These are phyloP conservation scores for Heliconius charithonia DNA, from an alignment of 2,888 invertebrate species.

Conservation along the genomic window DNA sequence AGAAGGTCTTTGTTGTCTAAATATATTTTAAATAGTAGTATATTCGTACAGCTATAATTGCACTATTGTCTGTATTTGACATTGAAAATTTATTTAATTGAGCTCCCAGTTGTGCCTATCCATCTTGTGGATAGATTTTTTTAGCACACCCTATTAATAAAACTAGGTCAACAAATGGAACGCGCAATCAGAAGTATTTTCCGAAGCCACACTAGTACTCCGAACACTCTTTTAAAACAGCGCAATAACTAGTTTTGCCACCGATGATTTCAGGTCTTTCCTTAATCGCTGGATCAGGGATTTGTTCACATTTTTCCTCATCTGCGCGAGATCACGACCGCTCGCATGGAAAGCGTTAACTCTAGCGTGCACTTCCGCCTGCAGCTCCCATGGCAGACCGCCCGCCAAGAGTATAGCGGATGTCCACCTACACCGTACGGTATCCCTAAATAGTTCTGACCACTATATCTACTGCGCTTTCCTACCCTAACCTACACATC, in stretches of 20 bases:
- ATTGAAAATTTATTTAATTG: too few species aligned
- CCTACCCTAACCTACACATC: background rate
- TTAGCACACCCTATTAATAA: too few species aligned
- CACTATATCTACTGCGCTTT: background rate
- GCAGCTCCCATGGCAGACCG: background rate
- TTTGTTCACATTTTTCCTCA: background rate
- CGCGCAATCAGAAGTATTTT: background rate
- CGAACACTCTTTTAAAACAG: background rate
- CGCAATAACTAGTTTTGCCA: background rate
- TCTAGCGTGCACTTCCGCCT: background rate
- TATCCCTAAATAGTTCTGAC: background rate
- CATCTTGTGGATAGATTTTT: too few species aligned
- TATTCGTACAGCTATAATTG: too few species aligned
- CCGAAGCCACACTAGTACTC: background rate
- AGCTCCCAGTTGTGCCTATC: too few species aligned
- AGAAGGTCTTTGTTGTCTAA: background rate
- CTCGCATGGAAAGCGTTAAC: background rate
- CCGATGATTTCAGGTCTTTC: background rate
- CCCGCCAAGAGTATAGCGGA: background rate
- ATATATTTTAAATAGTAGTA: too few species aligned
- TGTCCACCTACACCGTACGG: background rate
- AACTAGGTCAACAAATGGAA: background rate
- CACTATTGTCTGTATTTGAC: too few species aligned
- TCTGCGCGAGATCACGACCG: background rate
- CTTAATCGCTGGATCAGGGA: background rate